phyloP scores from a whole-genome alignment of 2,888 invertebrate species.

The Cybosia mesomella region DNA sequence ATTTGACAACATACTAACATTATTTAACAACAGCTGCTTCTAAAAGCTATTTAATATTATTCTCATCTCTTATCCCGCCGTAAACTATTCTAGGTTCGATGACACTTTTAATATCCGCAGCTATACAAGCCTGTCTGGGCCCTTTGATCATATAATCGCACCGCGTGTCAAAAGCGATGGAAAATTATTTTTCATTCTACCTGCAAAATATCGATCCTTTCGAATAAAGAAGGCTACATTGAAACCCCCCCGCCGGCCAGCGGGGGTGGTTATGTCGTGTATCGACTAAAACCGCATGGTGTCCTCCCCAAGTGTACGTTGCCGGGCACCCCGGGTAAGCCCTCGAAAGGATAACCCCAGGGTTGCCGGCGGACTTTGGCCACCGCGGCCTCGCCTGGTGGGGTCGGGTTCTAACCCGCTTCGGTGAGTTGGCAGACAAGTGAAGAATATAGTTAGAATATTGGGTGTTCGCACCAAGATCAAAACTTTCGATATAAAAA shows the following conservation, averaged over 20 bases:
- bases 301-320: too few species aligned
- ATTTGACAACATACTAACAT: not conserved
- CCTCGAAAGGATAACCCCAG: too few species aligned
- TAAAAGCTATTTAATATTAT: conserved; percentile 19
- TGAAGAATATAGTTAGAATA: not conserved
- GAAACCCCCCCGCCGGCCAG: too few species aligned
- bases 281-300: too few species aligned
- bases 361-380: too few species aligned
- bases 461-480: not conserved
- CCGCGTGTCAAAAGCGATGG: conserved; percentile 43
- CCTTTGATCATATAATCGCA: conserved; percentile 52
- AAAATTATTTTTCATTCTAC: conserved; percentile 51
- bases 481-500: too few species aligned
- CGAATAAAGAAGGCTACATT: conserved; percentile 32
- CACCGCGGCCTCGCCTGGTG: too few species aligned
- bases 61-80: conserved; percentile 5
- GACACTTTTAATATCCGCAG: conserved; percentile 48
- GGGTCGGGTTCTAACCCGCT: too few species aligned
- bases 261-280: too few species aligned
- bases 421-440: too few species aligned
- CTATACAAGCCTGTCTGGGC: conserved; percentile 31
- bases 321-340: too few species aligned
- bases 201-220: conserved; percentile 29
- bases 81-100: conserved; percentile 21
- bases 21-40: not conserved